These are phyloP conservation scores for Aphelenchoides fujianensis DNA, from an alignment of 1,140 invertebrate genomes.

Conservation along the genomic window DNA sequence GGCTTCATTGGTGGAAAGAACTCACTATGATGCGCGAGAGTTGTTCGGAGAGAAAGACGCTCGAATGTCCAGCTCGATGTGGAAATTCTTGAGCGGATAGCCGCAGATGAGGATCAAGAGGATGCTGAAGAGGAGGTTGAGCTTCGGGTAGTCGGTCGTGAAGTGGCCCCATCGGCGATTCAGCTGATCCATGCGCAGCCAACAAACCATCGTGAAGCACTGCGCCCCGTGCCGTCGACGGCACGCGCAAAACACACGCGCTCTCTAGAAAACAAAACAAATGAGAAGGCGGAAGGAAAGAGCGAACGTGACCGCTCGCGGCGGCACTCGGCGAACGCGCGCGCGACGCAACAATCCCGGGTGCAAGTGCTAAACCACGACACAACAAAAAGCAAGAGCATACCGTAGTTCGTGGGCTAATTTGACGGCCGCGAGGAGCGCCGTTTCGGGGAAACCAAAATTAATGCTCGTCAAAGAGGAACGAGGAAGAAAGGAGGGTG, in stretches of 20 bases:
- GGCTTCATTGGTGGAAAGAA: slow-evolving; percentile 20
- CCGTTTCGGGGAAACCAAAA: not conserved
- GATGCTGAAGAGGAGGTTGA: slow-evolving; percentile 34
- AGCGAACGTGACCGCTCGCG: too few species aligned
- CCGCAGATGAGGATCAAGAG: slow-evolving; percentile 19
- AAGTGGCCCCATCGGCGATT: slow-evolving; percentile 35
- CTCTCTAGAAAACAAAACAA: too few species aligned
- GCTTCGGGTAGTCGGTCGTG: slow-evolving; percentile 27
- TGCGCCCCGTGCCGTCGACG: not conserved
- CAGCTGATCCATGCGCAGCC: slow-evolving; percentile 30
- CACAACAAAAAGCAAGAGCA: not conserved
- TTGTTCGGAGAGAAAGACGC: slow-evolving; percentile 40
- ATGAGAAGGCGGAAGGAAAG: too few species aligned
- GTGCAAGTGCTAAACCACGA: not conserved
- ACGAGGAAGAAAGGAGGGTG: too few species aligned
- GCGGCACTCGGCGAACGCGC: not conserved
- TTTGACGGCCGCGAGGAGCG: not conserved
- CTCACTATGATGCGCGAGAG: slow-evolving; percentile 39
- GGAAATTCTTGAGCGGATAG: slow-evolving; percentile 17
- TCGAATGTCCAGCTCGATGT: slow-evolving; percentile 43
- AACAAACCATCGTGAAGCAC: slow-evolving; percentile 42
- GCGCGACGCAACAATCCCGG: not conserved
- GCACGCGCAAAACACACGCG: not conserved
- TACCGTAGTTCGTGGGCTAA: not conserved
- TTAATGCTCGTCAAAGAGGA: slow-evolving; percentile 2